Evolutionary conservation across 2,888 invertebrate species (phyloP).

Genomic region (Fissipunctia ypsillon): DNA sequence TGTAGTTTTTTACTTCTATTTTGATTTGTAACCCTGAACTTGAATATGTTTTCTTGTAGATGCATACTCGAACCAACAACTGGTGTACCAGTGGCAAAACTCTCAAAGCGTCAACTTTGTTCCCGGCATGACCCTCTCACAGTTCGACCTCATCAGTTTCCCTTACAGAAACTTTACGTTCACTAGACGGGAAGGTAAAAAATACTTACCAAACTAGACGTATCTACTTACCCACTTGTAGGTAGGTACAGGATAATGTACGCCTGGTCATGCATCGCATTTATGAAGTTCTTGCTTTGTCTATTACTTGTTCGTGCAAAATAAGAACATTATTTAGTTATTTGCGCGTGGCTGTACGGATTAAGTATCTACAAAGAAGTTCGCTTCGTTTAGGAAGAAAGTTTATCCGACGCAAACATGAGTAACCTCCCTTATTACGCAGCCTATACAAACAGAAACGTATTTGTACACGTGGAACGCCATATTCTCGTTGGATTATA

Average conservation of each 20-base stretch:
- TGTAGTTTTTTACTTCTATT: neutral
- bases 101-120: conserved; percentile 96
- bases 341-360: conserved; percentile 60
- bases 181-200: conserved; percentile 93
- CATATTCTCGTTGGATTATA: conserved; percentile 57
- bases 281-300: conserved; percentile 50
- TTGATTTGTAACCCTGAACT: conserved; percentile 1
- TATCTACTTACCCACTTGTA: neutral
- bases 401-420: conserved; percentile 77
- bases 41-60: conserved; percentile 89
- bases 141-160: conserved; percentile 97
- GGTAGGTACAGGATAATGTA: conserved; percentile 25
- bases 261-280: conserved; percentile 56
- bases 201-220: conserved; percentile 17
- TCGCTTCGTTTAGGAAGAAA: conserved; percentile 75
- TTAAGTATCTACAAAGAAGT: conserved; percentile 69
- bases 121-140: conserved; percentile 97
- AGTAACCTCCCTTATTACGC: conserved; percentile 77
- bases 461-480: conserved; percentile 55
- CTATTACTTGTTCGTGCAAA: conserved; percentile 46
- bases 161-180: conserved; percentile 96
- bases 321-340: conserved; percentile 66
- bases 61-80: conserved; percentile 96
- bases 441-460: conserved; percentile 76
- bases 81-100: conserved; percentile 97